Conservation (phyloP, 2,113 vertebrate genomes). For the Tachuris rubrigastra region DNA sequence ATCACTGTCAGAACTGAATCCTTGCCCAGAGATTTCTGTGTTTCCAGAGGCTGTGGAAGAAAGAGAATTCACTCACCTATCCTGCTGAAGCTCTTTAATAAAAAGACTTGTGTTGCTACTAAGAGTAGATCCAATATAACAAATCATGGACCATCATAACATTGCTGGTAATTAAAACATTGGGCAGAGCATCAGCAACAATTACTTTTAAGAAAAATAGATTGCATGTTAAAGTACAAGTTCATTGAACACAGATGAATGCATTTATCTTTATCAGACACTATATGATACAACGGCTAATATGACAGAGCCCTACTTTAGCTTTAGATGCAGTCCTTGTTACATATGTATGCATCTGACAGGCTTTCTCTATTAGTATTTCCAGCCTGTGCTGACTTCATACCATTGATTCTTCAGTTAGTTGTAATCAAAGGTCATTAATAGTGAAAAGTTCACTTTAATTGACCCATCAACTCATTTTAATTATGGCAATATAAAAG, state of each 20-base stretch:
- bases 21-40: not conserved
- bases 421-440: constrained; percentile 21
- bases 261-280: not conserved
- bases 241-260: not conserved
- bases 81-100: not conserved
- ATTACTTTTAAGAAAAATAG: not conserved
- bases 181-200: not conserved
- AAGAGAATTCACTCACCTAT: not conserved
- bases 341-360: not conserved
- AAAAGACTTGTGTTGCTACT: not conserved
- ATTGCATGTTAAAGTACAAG: not conserved
- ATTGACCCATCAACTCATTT: constrained; percentile 5
- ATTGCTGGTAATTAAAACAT: not conserved
- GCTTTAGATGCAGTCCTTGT: not conserved
- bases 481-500: constrained; percentile 37
- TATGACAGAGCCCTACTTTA: not conserved
- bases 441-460: constrained; percentile 40
- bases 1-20: not conserved
- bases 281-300: not conserved
- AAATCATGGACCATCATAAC: not conserved
- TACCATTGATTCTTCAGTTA: constrained; percentile 15
- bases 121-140: not conserved
- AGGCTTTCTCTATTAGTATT: not conserved
- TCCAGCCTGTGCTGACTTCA: not conserved
- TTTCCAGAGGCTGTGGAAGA: not conserved